Evolutionary conservation across 2,113 vertebrate species (phyloP).

Genomic region (Speoplatyrhinus poulsoni): DNA sequence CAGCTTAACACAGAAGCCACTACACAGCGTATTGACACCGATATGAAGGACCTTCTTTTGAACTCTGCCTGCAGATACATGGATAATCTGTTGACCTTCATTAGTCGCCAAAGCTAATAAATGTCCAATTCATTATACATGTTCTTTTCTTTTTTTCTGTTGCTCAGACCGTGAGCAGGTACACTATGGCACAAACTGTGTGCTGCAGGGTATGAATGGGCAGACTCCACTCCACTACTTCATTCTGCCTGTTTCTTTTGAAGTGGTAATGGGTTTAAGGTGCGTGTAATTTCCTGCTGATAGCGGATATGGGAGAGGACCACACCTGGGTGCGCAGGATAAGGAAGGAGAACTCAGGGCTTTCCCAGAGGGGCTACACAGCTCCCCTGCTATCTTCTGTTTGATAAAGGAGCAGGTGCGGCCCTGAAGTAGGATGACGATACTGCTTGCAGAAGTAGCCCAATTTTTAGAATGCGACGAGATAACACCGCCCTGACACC

Average conservation of each 20-base stretch:
- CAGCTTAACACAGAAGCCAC: conserved; percentile 27
- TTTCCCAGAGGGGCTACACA: conserved; percentile 38
- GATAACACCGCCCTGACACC: conserved; percentile 37
- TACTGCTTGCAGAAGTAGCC: conserved; percentile 46
- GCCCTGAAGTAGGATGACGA: conserved; percentile 52
- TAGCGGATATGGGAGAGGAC: conserved; percentile 54
- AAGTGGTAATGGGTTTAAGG: conserved; percentile 71
- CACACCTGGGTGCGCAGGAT: conserved; percentile 67
- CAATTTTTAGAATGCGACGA: conserved; percentile 45
- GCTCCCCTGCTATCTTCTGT: conserved; percentile 42
- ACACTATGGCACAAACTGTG: conserved; percentile 26
- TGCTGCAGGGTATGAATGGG: conserved; percentile 52
- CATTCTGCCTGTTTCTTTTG: conserved; percentile 58
- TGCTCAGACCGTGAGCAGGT: conserved; percentile 38
- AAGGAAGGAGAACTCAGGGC: conserved; percentile 56
- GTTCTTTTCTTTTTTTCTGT: conserved; percentile 37
- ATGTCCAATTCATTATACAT: conserved; percentile 42
- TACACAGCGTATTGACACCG: conserved; percentile 43
- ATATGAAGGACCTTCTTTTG: conserved; percentile 35
- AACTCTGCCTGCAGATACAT: conserved; percentile 28
- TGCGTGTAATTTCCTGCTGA: conserved; percentile 70
- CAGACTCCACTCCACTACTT: conserved; percentile 41
- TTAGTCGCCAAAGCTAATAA: conserved; percentile 50
- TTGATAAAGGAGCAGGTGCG: conserved; percentile 67
- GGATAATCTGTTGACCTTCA: conserved; percentile 44